Evolutionary conservation across 2,113 vertebrate species (phyloP).

Genomic region (Etheostoma spectabile): DNA sequence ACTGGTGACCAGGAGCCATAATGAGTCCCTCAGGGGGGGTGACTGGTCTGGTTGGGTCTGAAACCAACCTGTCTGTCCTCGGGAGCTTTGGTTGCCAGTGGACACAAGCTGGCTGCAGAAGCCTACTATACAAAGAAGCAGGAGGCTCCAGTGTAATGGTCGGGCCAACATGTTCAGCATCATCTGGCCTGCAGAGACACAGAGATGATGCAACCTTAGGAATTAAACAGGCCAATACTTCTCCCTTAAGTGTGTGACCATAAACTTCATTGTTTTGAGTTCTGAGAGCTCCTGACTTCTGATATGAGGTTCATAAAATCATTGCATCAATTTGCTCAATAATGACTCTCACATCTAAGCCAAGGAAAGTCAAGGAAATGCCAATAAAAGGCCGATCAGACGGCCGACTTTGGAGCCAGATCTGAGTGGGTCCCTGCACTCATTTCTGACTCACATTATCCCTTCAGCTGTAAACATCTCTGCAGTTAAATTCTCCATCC

Average conservation of each 20-base stretch:
- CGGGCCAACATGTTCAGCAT: conserved; percentile 36
- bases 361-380: conserved; percentile 45
- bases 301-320: not conserved
- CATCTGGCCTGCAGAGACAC: conserved; percentile 57
- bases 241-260: not conserved
- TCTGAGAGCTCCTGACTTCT: conserved; percentile 5
- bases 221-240: not conserved
- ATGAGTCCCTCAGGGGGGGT: conserved; percentile 74
- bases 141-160: conserved; percentile 59
- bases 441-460: conserved; percentile 52
- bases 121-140: conserved; percentile 68
- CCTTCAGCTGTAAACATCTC: conserved; percentile 48
- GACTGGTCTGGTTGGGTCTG: conserved; percentile 58
- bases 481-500: conserved; percentile 15
- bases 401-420: conserved; percentile 9
- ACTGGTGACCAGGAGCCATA: conserved; percentile 76
- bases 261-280: not conserved
- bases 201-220: not conserved
- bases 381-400: conserved; percentile 39
- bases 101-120: conserved; percentile 77
- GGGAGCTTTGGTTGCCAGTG: conserved; percentile 84
- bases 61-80: conserved; percentile 76
- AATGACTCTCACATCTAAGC: conserved; percentile 24
- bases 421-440: conserved; percentile 28
- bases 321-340: conserved; percentile 24